These are phyloP conservation scores for Anorthoa munda DNA, from an alignment of 2,888 invertebrate genomes.

Conservation along the genomic window DNA sequence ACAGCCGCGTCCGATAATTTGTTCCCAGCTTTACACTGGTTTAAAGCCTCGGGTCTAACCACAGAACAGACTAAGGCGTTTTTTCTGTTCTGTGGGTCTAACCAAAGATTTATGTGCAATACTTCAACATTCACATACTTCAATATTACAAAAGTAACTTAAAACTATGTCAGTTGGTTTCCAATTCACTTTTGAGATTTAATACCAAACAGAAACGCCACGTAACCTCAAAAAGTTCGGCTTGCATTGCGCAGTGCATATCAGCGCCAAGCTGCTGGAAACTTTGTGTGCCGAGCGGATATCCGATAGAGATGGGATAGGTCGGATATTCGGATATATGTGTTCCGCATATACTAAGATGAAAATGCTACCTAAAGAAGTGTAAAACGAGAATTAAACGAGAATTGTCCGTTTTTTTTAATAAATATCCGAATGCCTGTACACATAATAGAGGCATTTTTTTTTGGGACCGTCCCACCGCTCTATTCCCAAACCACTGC, in stretches of 20 bases:
- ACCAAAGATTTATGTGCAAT: background rate
- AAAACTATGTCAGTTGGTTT: constrained; percentile 14
- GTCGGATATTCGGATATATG: constrained; percentile 23
- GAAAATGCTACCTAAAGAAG: background rate
- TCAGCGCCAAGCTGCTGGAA: constrained; percentile 12
- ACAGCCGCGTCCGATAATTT: too few relatives aligned
- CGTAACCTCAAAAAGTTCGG: constrained; percentile 33
- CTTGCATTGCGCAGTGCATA: constrained; percentile 41
- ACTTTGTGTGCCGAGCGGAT: constrained; percentile 33
- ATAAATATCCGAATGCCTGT: too few relatives aligned
- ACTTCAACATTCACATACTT: background rate
- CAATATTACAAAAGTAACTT: background rate
- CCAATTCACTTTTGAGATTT: constrained; percentile 13
- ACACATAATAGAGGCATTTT: too few relatives aligned
- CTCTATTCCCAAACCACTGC: too few relatives aligned
- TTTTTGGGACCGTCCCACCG: too few relatives aligned
- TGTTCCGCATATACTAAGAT: background rate
- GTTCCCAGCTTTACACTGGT: too few relatives aligned
- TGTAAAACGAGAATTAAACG: background rate
- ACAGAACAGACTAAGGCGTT: too few relatives aligned
- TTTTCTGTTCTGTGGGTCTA: too few relatives aligned
- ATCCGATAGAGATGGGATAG: constrained; percentile 21
- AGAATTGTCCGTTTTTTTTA: background rate
- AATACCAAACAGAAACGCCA: constrained; percentile 21
- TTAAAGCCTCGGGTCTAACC: too few relatives aligned